Conservation (phyloP, 2,888 invertebrate genomes). For the Leucophora obtusa region DNA sequence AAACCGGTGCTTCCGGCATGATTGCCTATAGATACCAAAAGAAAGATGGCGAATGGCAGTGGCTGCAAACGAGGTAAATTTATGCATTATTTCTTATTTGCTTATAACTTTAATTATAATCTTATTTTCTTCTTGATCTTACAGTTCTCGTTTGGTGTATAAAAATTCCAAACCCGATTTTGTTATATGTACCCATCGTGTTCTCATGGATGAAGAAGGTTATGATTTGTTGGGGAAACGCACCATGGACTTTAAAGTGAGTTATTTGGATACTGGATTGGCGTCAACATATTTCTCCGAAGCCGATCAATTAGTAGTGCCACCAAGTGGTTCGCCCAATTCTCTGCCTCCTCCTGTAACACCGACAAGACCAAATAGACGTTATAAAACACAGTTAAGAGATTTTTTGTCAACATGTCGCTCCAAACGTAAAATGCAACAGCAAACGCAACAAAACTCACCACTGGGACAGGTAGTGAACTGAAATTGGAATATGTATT, state of each 20-base stretch:
- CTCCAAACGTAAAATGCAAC: constrained; percentile 85
- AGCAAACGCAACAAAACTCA: constrained; percentile 77
- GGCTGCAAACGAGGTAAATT: constrained; percentile 91
- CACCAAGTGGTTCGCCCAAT: constrained; percentile 80
- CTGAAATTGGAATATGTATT: neutral
- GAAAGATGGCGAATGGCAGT: constrained; percentile 96
- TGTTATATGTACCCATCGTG: constrained; percentile 98
- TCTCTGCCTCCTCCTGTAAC: constrained; percentile 82
- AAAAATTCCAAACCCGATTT: constrained; percentile 99
- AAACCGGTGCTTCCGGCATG: constrained; percentile 99
- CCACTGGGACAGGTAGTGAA: constrained; percentile 76
- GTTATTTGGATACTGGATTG: constrained; percentile 95
- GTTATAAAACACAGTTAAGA: constrained; percentile 95
- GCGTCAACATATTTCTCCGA: constrained; percentile 95
- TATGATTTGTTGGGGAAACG: constrained; percentile 97
- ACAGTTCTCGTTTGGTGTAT: constrained; percentile 95
- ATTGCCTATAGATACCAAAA: constrained; percentile 98
- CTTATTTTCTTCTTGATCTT: constrained; percentile 12
- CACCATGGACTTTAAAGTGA: constrained; percentile 98
- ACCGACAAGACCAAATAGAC: constrained; percentile 89
- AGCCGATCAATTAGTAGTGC: constrained; percentile 86
- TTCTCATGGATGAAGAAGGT: constrained; percentile 99
- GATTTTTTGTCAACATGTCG: constrained; percentile 96
- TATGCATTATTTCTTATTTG: neutral
- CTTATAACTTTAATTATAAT: neutral